Evolutionary conservation across 2,113 vertebrate genomes (phyloP).

Genomic region (Megaleporinus macrocephalus): DNA sequence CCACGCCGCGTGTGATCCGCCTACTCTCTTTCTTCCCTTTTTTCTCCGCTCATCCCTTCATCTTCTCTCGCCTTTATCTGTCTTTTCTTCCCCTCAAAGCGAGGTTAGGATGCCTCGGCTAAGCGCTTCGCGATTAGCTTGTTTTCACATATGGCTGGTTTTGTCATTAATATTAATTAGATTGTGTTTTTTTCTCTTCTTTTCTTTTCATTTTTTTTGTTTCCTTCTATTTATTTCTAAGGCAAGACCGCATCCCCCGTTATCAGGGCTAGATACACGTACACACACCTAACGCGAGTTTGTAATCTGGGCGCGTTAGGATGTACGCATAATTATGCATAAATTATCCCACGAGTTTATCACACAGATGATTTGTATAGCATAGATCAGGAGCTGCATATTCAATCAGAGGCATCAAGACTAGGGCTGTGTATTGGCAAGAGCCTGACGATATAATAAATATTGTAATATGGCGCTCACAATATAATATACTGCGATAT

Average conservation of each 20-base stretch:
- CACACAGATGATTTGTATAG: constrained; percentile 17
- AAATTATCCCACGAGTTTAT: constrained; percentile 30
- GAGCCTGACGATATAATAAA: too few species aligned
- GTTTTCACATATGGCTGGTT: constrained; percentile 42
- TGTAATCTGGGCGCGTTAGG: not conserved
- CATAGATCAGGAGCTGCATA: not conserved
- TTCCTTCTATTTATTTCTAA: not conserved
- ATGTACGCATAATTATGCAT: constrained; percentile 1
- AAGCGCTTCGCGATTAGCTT: constrained; percentile 26
- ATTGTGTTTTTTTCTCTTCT: not conserved
- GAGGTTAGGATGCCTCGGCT: not conserved
- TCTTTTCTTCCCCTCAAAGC: constrained; percentile 13
- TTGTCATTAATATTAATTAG: constrained; percentile 41
- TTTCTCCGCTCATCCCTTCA: constrained; percentile 38
- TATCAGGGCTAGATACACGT: not conserved
- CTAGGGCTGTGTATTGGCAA: too few species aligned
- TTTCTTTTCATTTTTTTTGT: not conserved
- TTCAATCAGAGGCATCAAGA: not conserved
- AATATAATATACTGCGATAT: too few species aligned
- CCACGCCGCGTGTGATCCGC: not conserved
- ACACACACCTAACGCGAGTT: not conserved
- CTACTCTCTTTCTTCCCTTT: constrained; percentile 57
- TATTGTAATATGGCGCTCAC: too few species aligned
- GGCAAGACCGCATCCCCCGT: not conserved
- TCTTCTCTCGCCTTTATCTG: constrained; percentile 29